Evolutionary conservation across 2,113 vertebrate species (phyloP), one percentile per base, ranked within the genome.

Genomic region (Percina caprodes): DNA sequence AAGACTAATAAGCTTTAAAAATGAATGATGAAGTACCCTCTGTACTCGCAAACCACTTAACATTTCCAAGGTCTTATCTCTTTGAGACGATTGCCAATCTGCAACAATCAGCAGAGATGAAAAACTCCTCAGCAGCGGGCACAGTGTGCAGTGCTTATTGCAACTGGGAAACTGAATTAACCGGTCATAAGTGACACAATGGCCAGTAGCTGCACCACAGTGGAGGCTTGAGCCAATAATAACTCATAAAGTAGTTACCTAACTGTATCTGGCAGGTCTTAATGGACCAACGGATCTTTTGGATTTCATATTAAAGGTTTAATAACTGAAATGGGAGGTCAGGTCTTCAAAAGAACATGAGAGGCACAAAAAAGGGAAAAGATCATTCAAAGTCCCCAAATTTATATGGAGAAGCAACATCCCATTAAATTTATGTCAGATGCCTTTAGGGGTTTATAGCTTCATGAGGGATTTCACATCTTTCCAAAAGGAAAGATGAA

Each of bases 81-180:
- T 74, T 39, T 58, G 71, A 90, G 74, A 51, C 21, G 55, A 86
- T 83, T 81, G 74, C 62, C 78, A 91, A 92, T 89, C 88, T 80
- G 79, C 81, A 84, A 79, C 90, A 84, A 88, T 92, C 91, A 87
- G 87, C 62, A 59, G 79, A 74, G 86, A 90, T 92, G 88, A 79
- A 62, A 82, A 89, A 84, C 88, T 85, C 80, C 69, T 65, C 52
- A 9, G 80, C 82, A 52, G 77, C 62, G 56, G 71, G 58, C 70
- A 33, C 65, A 30, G 59, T 45, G 66, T 63, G 76, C 42, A 48
- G 73, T 11, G 21, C 81, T 81, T 65, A 77, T 88, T 65, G 35
- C 16, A 55, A 52, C 81, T 45, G 11, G 56, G 68, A 75, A 89
- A 86, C 84, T 74, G 79, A 91, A 92, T 91, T 87, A 86, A 79